Evolutionary conservation across 1,140 invertebrate genomes (phyloP).

Genomic region (Musca vetustissima): DNA sequence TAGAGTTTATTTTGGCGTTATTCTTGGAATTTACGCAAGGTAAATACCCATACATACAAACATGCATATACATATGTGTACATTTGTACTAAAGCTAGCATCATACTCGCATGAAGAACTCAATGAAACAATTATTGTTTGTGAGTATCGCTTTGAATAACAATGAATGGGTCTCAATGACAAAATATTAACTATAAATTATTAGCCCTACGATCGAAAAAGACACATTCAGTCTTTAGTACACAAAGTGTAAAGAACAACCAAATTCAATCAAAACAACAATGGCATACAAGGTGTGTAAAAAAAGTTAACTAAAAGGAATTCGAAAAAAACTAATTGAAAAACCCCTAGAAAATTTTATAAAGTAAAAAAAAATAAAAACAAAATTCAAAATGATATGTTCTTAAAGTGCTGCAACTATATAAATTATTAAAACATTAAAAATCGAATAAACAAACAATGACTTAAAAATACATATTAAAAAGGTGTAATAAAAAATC

Average conservation of each 20-base stretch:
- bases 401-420: not conserved
- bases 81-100: not conserved
- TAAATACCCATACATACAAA: too few relatives aligned
- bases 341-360: too few relatives aligned
- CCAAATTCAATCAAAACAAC: slow-evolving; percentile 19
- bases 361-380: too few relatives aligned
- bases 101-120: slow-evolving; percentile 3
- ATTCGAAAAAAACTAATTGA: not conserved
- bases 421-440: not conserved
- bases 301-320: not conserved
- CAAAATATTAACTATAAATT: slow-evolving; percentile 27
- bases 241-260: slow-evolving; percentile 16
- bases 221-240: slow-evolving; percentile 27
- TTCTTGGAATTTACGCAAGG: too few relatives aligned
- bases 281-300: slow-evolving; percentile 51
- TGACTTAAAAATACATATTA: slow-evolving; percentile 26
- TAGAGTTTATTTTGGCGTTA: too few relatives aligned
- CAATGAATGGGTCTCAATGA: slow-evolving; percentile 29
- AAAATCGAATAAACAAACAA: not conserved
- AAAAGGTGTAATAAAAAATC: slow-evolving; percentile 39
- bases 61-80: too few relatives aligned
- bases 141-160: slow-evolving; percentile 18
- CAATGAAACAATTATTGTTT: too few relatives aligned
- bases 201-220: not conserved
- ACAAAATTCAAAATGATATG: too few relatives aligned